Base-by-base conservation (phyloP, 2,888 invertebrate species). In the Ornithoptera alexandrae region DNA sequence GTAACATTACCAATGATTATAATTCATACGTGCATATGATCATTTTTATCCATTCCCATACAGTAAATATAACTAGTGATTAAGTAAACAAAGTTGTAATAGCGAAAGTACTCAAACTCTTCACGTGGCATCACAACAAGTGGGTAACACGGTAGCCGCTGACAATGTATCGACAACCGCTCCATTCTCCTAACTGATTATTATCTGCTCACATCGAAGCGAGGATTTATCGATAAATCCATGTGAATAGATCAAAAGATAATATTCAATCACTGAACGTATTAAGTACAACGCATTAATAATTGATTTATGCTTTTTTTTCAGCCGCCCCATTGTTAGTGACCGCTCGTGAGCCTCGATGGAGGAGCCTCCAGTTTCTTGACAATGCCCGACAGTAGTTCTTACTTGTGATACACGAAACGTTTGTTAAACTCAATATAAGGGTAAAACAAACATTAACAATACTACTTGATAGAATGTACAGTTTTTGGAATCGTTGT, bases 371-470 rank as follows among this genome's bases (percentile, higher is more conserved):
- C 24, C 66, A 2, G 36, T 70, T 46, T 59, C 57, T 57, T 60
- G 58, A 69, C 65, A 65, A 58, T 62, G 46, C 69, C 69, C 64
- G 61, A 65, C 53, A 60, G 24, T 56, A n/a, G 56, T 60, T 36
- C 60, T 71, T 71, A 61, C 62, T 73, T 65, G n/a, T 67, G 62
- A 62, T 42, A 65, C 22, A 56, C 42, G 57, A 65, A 61, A 42
- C 62, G 46, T 69, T 61, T n/a, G 30, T 60, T 69, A 62, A 65
- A 65, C 61, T 58, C 57, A 72, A 69, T 78, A 76, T 80, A 79
- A 81, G 81, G 82, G 79, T 76, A 82, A 81, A 82, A 79, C 79
- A 84, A 84, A 84, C 79, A 83, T 80, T 77, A 77, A 80, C 77
- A 79, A 79, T 73, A 79, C 78, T 80, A 80, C 76, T 76, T 78